phyloP scores from a whole-genome alignment of 1,140 invertebrate genomes.

The Tribolium castaneum region DNA sequence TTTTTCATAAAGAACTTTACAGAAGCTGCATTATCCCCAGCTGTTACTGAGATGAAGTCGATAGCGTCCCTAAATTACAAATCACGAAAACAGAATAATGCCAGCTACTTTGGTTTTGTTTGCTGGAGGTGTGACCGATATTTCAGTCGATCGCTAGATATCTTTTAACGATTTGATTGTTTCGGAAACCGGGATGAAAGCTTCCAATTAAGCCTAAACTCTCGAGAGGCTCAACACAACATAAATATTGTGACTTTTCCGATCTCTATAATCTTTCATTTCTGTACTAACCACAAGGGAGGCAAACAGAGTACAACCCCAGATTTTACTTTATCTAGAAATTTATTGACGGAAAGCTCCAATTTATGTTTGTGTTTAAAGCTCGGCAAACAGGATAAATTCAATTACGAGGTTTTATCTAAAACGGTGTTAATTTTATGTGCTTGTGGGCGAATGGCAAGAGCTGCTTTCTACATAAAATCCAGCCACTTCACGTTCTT shows the following conservation, averaged over 20 bases:
- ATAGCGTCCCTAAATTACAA: slow-evolving; percentile 7
- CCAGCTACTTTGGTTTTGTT: slow-evolving; percentile 6
- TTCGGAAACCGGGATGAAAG: neutral
- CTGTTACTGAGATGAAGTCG: slow-evolving; percentile 16
- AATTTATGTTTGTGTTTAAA: slow-evolving; percentile 27
- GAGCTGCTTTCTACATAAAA: too few relatives aligned
- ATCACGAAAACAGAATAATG: slow-evolving; percentile 27
- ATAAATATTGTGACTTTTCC: slow-evolving; percentile 6
- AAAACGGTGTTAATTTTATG: slow-evolving; percentile 29
- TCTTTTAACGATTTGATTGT: slow-evolving; percentile 14
- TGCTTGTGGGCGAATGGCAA: neutral
- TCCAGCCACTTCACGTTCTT: neutral
- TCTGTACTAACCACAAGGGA: slow-evolving; percentile 13
- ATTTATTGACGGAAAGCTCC: slow-evolving; percentile 7
- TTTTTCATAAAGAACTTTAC: slow-evolving; percentile 30
- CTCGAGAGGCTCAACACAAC: neutral
- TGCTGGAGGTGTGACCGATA: neutral
- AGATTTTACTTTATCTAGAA: slow-evolving; percentile 22
- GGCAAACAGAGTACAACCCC: neutral
- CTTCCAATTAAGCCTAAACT: slow-evolving; percentile 1
- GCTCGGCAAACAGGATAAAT: slow-evolving; percentile 12
- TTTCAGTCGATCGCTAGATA: neutral
- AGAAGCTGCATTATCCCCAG: slow-evolving; percentile 31
- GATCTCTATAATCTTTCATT: slow-evolving; percentile 20
- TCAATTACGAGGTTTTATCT: slow-evolving; percentile 30